Conservation (phyloP, 1,140 invertebrate species). For the Coboldia fuscipes region DNA sequence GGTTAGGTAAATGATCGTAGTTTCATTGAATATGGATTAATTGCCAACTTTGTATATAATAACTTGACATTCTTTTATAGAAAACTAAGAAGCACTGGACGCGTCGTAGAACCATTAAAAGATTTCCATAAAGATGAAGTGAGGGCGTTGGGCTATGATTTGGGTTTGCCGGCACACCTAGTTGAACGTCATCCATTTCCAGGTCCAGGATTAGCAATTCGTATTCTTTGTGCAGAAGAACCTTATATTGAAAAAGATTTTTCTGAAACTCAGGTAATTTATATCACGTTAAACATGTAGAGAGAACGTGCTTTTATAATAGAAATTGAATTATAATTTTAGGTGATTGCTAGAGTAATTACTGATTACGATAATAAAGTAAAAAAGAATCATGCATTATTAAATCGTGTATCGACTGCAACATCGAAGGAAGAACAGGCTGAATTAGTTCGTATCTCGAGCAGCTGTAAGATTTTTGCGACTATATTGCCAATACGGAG, state of each 20-base stretch:
- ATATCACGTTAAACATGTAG: too few relatives aligned
- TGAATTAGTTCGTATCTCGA: slow-evolving; percentile 53
- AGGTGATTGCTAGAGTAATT: slow-evolving; percentile 82
- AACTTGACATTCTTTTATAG: too few relatives aligned
- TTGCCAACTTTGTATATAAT: too few relatives aligned
- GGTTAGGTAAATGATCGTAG: slow-evolving; percentile 33
- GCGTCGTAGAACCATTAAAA: slow-evolving; percentile 92
- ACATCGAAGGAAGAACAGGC: slow-evolving; percentile 52
- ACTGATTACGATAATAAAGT: slow-evolving; percentile 81
- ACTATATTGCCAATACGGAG: slow-evolving; percentile 84
- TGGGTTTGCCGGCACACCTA: slow-evolving; percentile 68
- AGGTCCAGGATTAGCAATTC: slow-evolving; percentile 82
- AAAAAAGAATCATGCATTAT: slow-evolving; percentile 78
- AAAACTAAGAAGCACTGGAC: slow-evolving; percentile 57
- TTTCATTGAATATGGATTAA: background rate
- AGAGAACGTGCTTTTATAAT: too few relatives aligned
- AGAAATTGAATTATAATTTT: background rate
- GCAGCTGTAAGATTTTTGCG: slow-evolving; percentile 53
- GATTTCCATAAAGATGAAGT: slow-evolving; percentile 99
- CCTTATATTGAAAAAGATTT: slow-evolving; percentile 92
- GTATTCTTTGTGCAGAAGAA: slow-evolving; percentile 89
- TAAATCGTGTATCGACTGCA: slow-evolving; percentile 68
- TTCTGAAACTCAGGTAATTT: slow-evolving; percentile 64
- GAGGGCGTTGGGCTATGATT: slow-evolving; percentile 56
- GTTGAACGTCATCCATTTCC: slow-evolving; percentile 95